phyloP scores from a whole-genome alignment of 2,113 vertebrate genomes.

The Lepisosteus osseus region DNA sequence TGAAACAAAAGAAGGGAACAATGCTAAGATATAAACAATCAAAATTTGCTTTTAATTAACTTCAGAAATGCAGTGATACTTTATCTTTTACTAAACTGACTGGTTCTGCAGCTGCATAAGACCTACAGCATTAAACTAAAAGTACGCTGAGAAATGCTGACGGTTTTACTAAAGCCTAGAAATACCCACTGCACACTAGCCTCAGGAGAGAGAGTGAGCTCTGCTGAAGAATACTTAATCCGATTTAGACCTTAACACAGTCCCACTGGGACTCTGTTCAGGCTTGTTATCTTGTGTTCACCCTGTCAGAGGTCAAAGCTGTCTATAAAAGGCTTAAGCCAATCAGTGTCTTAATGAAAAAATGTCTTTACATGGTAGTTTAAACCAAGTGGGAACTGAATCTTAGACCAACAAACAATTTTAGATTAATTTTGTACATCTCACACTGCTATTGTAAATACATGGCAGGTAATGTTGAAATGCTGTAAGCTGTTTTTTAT shows the following conservation, averaged over 20 bases:
- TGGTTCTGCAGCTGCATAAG: background rate
- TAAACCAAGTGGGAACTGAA: conserved; percentile 26
- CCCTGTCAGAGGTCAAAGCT: conserved; percentile 59
- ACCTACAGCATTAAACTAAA: conserved; percentile 2
- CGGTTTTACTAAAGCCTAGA: background rate
- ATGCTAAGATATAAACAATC: conserved; percentile 6
- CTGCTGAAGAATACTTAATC: conserved; percentile 46
- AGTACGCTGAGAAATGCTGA: background rate
- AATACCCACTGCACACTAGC: conserved; percentile 5
- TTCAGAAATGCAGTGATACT: background rate
- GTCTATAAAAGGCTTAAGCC: conserved; percentile 42
- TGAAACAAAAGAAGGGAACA: conserved; percentile 1
- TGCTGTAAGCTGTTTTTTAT: conserved; percentile 41
- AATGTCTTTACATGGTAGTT: conserved; percentile 25
- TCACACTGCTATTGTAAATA: conserved; percentile 17
- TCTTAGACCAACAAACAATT: conserved; percentile 17
- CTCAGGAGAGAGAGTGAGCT: conserved; percentile 31
- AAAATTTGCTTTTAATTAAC: conserved; percentile 13
- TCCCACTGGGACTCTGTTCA: conserved; percentile 45
- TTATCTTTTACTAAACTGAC: conserved; percentile 2
- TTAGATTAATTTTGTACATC: conserved; percentile 18
- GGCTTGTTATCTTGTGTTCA: conserved; percentile 42
- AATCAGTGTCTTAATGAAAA: conserved; percentile 29
- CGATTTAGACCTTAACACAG: conserved; percentile 43
- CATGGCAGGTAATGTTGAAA: conserved; percentile 31